Conservation (phyloP, 2,888 invertebrate genomes). For the Cheilosia impressa region DNA sequence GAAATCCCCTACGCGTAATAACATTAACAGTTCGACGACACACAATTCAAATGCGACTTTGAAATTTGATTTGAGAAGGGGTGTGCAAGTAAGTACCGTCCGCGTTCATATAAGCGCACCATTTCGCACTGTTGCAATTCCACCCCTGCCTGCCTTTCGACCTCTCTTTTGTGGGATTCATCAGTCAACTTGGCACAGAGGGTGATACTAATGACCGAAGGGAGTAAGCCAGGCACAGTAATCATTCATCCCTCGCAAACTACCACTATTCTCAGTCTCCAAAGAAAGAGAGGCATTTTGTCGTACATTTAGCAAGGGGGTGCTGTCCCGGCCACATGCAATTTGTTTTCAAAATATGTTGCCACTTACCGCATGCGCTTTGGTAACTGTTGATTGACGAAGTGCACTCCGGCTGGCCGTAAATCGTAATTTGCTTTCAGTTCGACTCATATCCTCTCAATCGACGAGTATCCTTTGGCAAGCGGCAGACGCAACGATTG, state of each 20-base stretch:
- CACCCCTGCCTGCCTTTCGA: neutral
- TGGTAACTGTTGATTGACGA: slow-evolving; percentile 56
- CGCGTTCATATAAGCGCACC: neutral
- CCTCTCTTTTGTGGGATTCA: slow-evolving; percentile 21
- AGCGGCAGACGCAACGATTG: slow-evolving; percentile 21
- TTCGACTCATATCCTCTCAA: slow-evolving; percentile 43
- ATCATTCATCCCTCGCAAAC: slow-evolving; percentile 52
- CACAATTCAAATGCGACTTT: neutral
- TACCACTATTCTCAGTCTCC: slow-evolving; percentile 35
- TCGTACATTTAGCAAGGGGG: slow-evolving; percentile 16
- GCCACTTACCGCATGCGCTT: slow-evolving; percentile 69
- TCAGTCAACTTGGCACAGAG: slow-evolving; percentile 19
- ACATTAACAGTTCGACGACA: neutral
- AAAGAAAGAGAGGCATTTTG: slow-evolving; percentile 2
- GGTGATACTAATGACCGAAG: slow-evolving; percentile 30
- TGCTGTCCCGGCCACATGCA: slow-evolving; percentile 37
- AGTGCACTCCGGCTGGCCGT: slow-evolving; percentile 41
- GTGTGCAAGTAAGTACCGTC: neutral
- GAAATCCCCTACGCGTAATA: neutral
- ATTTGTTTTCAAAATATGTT: slow-evolving; percentile 67
- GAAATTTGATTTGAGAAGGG: slow-evolving; percentile 5
- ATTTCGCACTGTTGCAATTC: slow-evolving; percentile 42
- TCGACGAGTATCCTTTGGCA: slow-evolving; percentile 34
- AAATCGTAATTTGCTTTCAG: slow-evolving; percentile 54
- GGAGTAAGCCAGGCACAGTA: slow-evolving; percentile 30